Conservation (phyloP, 2,888 invertebrate genomes). For the Ornithoptera priamus region DNA sequence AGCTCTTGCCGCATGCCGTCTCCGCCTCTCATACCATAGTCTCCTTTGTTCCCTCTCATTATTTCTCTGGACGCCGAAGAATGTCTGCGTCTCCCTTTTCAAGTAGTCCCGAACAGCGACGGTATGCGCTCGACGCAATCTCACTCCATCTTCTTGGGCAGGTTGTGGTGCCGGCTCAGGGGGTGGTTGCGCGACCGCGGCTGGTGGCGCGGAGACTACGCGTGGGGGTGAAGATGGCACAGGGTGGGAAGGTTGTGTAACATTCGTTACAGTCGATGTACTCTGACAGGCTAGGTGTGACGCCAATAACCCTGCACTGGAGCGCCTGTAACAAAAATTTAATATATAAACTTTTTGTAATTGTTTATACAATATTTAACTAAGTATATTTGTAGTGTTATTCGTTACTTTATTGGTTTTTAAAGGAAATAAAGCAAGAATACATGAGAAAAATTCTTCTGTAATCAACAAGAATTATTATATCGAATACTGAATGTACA, state of each 20-base stretch:
- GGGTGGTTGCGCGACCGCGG: constrained; percentile 48
- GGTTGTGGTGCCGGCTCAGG: constrained; percentile 61
- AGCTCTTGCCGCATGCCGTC: constrained; percentile 87
- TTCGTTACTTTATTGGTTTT: not conserved
- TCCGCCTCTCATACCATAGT: constrained; percentile 89
- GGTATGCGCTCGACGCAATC: constrained; percentile 69
- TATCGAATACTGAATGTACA: not conserved
- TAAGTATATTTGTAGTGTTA: not conserved
- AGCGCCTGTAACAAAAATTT: constrained; percentile 65
- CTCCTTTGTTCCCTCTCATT: constrained; percentile 86
- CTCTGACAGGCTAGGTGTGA: constrained; percentile 69
- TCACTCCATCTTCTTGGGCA: constrained; percentile 68
- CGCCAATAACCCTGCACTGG: constrained; percentile 70
- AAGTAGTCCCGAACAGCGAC: constrained; percentile 82
- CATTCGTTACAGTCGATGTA: constrained; percentile 57
- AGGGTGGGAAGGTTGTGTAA: constrained; percentile 56
- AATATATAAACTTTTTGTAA: not conserved
- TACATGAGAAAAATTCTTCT: not conserved
- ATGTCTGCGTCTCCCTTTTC: constrained; percentile 89
- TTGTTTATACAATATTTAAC: not conserved
- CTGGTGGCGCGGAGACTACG: constrained; percentile 58
- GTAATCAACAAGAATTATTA: not conserved
- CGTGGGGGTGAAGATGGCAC: constrained; percentile 73
- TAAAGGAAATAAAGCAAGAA: not conserved
- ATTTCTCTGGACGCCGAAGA: constrained; percentile 91